Percentiles rank a stretch among this genome's conserved stretches.
phyloP scores from a whole-genome alignment of 2,113 vertebrate species.

The Vireo altiloquus region DNA sequence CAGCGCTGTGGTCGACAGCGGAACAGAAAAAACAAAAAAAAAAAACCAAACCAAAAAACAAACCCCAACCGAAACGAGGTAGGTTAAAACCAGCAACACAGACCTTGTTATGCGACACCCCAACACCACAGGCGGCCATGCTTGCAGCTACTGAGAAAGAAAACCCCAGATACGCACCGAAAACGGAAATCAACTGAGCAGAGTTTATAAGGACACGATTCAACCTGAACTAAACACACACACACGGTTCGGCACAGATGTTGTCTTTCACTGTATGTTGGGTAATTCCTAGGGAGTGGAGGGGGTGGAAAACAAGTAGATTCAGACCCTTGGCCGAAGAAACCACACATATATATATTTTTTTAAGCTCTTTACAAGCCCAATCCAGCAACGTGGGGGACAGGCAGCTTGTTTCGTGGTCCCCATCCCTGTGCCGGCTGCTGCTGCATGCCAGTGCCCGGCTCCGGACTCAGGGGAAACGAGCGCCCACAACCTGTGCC shows the following conservation, averaged over 20 bases:
- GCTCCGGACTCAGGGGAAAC: neutral
- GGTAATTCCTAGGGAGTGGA: constrained; percentile 67
- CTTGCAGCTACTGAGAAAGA: constrained; percentile 78
- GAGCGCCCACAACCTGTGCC: neutral
- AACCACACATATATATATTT: constrained; percentile 57
- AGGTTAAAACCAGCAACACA: constrained; percentile 85
- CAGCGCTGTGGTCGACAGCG: constrained; percentile 75
- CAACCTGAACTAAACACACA: constrained; percentile 81
- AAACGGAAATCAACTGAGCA: constrained; percentile 76
- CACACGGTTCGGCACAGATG: constrained; percentile 78
- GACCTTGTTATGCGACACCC: constrained; percentile 77
- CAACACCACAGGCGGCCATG: constrained; percentile 80
- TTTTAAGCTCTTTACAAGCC: constrained; percentile 65
- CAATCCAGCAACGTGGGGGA: neutral
- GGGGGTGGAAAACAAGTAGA: constrained; percentile 59
- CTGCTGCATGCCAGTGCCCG: neutral
- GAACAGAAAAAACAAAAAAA: constrained; percentile 50
- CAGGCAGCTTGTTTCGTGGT: neutral
- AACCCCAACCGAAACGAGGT: constrained; percentile 82
- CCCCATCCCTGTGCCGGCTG: neutral
- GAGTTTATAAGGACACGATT: constrained; percentile 79
- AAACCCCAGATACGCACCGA: constrained; percentile 72
- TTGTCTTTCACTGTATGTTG: constrained; percentile 70
- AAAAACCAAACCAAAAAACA: neutral
- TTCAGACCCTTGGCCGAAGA: constrained; percentile 65